phyloP scores from a whole-genome alignment of 2,888 invertebrate genomes.

The Digitonthophagus gazella region DNA sequence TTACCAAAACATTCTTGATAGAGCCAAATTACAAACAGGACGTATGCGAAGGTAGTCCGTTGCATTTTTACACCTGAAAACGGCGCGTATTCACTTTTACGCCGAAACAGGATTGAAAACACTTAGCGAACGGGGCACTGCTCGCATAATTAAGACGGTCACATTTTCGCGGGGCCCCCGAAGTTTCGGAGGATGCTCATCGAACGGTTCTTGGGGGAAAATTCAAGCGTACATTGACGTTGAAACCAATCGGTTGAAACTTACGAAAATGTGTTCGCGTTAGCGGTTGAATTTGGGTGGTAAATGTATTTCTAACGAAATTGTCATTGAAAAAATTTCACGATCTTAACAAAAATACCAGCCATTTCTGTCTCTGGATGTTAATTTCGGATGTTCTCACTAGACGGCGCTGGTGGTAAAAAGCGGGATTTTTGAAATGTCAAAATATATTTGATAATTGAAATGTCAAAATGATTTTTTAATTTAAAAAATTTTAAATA shows the following conservation, averaged over 20 bases:
- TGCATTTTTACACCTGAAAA: slow-evolving; percentile 35
- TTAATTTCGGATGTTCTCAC: slow-evolving; percentile 22
- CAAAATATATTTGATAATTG: background rate
- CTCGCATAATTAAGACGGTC: background rate
- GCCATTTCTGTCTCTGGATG: slow-evolving; percentile 35
- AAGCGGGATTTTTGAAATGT: slow-evolving; percentile 1
- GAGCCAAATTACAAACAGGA: slow-evolving; percentile 43
- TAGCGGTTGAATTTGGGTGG: too few relatives aligned
- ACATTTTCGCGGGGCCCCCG: background rate
- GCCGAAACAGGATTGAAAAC: background rate
- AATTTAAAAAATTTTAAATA: background rate
- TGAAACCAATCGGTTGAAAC: too few relatives aligned
- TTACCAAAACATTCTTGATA: slow-evolving; percentile 44
- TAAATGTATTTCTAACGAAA: slow-evolving; percentile 24
- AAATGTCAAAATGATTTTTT: background rate
- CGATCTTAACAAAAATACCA: slow-evolving; percentile 40
- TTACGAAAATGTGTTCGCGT: too few relatives aligned
- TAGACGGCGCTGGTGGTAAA: slow-evolving; percentile 16
- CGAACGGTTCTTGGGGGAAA: too few relatives aligned
- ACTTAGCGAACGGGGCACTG: background rate
- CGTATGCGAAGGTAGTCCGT: slow-evolving; percentile 41
- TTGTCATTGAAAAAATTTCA: slow-evolving; percentile 35
- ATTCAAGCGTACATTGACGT: too few relatives aligned
- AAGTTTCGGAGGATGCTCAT: too few relatives aligned
- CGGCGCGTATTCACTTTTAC: background rate